Conservation (phyloP, 2,797 vertebrate species). For the Crenichthys baileyi region DNA sequence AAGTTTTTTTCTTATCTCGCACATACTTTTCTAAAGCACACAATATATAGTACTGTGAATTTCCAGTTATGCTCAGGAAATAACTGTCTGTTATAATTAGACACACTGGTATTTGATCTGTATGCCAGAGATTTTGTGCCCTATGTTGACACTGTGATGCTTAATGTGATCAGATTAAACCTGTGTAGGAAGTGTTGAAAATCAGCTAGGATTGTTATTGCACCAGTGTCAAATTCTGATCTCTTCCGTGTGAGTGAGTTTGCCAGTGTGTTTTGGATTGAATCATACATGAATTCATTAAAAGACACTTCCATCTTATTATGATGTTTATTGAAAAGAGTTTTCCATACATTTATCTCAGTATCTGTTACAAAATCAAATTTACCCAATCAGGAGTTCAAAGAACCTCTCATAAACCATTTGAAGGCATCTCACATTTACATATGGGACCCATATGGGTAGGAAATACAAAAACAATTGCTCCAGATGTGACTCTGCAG, state of each 20-base stretch:
- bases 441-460: not conserved
- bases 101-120: not conserved
- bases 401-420: not conserved
- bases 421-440: not conserved
- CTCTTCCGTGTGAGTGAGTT: not conserved
- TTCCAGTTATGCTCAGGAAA: not conserved
- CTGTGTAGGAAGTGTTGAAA: slow-evolving; percentile 10
- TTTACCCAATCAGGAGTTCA: not conserved
- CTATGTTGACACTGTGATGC: slow-evolving; percentile 27
- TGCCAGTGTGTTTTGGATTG: not conserved
- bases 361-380: not conserved
- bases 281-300: not conserved
- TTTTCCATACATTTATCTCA: not conserved
- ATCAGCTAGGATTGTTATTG: not conserved
- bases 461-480: not conserved
- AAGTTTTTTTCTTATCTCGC: not conserved
- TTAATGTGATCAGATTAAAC: slow-evolving; percentile 4
- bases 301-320: not conserved
- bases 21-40: not conserved
- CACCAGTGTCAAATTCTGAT: not conserved
- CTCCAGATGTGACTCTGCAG: not conserved
- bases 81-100: not conserved
- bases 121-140: not conserved
- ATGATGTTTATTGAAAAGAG: not conserved
- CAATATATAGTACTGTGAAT: not conserved